Evolutionary conservation across 2,888 invertebrate genomes (phyloP).

Genomic region (Lasius fuliginosus): DNA sequence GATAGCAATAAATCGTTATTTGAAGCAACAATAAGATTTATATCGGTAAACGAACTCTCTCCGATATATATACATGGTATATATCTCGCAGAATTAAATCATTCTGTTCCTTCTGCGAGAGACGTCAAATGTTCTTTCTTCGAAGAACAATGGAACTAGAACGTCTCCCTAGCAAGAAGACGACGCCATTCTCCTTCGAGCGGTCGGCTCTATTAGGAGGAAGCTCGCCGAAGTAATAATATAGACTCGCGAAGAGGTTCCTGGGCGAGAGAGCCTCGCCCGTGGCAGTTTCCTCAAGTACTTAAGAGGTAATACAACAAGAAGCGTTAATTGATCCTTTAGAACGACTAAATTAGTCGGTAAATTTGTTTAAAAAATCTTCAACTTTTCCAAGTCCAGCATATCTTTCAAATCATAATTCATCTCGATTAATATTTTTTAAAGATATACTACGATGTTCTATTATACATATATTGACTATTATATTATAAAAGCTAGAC

Average conservation of each 20-base stretch:
- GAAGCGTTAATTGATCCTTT: conserved; percentile 54
- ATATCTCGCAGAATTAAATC: conserved; percentile 53
- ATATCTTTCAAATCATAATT: conserved; percentile 10
- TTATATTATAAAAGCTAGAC: background rate
- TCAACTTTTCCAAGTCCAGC: conserved; percentile 14
- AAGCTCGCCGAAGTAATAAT: conserved; percentile 47
- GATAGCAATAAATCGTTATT: conserved; percentile 20
- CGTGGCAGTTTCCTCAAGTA: conserved; percentile 53
- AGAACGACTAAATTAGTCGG: conserved; percentile 50
- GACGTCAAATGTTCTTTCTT: conserved; percentile 46
- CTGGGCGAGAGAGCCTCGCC: conserved; percentile 21
- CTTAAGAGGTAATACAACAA: conserved; percentile 55
- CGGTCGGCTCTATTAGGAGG: conserved; percentile 53
- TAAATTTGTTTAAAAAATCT: conserved; percentile 52
- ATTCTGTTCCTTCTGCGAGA: conserved; percentile 51
- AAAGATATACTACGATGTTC: background rate
- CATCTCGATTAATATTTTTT: conserved; percentile 6
- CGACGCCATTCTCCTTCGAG: conserved; percentile 54
- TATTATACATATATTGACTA: background rate
- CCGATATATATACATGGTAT: background rate
- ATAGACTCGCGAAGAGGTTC: conserved; percentile 40
- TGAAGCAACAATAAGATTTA: background rate
- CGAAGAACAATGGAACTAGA: conserved; percentile 56
- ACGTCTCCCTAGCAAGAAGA: conserved; percentile 51
- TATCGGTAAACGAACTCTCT: conserved; percentile 8